Evolutionary conservation across 2,797 vertebrate species (phyloP), one percentile per base, ranked within the genome.

Genomic region (Poecilia gillii): DNA sequence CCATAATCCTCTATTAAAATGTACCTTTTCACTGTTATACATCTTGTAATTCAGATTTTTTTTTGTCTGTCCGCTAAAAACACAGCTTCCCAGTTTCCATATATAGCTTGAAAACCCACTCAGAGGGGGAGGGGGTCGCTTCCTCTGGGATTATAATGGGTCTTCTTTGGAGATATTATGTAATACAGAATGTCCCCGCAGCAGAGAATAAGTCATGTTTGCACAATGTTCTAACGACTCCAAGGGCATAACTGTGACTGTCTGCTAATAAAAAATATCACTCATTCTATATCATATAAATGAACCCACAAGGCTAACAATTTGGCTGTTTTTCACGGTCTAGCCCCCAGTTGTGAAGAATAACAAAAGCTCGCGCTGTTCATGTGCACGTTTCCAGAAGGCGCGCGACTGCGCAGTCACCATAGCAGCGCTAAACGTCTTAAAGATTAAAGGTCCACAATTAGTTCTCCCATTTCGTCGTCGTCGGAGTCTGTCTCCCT

Each of bases 151-250:
- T 85, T 81, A 81, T 79, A 81, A 84, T 72, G 75, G 64, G 64
- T 71, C 66, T 90, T 75, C 25, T 87, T 79, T 88, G 85, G 79
- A 87, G 83, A 73, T 47, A 77, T 94, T 94, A 92, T 76, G 80
- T 94, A 93, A 94, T 76, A 20, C 49, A 88, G 78, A 68, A 90
- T 79, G 53, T 83, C 77, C 81, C 88, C 84, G 80, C 81, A 72
- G 80, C 81, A 66, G 66, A 74, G 47, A 84, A 71, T 62, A 86
- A 83, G 64, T 84, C 79, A 80, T 4, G 51, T 66, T 74, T 77
- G 41, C 74, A 45, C 43, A 59, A 59, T 76, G 74, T 81, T 79
- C 47, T 88, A 76, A 47, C 4, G 7, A 72, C 16, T 5, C 72
- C 46, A 73, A 33, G 66, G 41, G n/a, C 68, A 16, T 1, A 5